phyloP scores from a whole-genome alignment of 2,113 vertebrate species.

The Rhadina sibilatrix region DNA sequence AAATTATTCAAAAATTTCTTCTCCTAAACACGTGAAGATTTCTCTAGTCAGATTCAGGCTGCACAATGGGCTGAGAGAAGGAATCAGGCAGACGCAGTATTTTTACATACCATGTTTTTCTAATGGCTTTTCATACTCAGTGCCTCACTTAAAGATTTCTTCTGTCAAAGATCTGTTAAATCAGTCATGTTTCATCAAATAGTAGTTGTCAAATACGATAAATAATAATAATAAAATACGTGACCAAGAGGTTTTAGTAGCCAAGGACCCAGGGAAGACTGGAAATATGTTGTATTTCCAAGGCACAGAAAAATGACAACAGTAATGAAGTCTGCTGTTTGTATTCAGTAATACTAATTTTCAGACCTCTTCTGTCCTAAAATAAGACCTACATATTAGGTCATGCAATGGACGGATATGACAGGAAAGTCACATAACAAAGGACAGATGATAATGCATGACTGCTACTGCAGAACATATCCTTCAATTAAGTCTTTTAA shows the following conservation, averaged over 20 bases:
- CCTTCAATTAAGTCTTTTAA: background rate
- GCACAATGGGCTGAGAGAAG: slow-evolving; percentile 39
- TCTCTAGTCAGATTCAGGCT: slow-evolving; percentile 50
- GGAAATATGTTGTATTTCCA: background rate
- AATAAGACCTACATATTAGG: background rate
- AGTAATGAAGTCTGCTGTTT: background rate
- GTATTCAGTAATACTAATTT: background rate
- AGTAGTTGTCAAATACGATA: slow-evolving; percentile 43
- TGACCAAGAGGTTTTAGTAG: slow-evolving; percentile 38
- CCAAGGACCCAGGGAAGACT: background rate
- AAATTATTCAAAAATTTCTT: slow-evolving; percentile 68
- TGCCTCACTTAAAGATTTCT: slow-evolving; percentile 32
- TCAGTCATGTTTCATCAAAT: slow-evolving; percentile 35
- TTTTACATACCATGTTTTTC: slow-evolving; percentile 6
- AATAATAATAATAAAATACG: slow-evolving; percentile 45
- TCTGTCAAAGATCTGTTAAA: slow-evolving; percentile 52
- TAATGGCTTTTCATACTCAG: slow-evolving; percentile 37
- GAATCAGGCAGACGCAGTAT: slow-evolving; percentile 42
- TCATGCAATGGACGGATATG: background rate
- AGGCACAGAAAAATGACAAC: background rate
- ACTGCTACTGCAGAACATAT: background rate
- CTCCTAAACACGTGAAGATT: slow-evolving; percentile 51
- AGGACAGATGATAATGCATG: background rate
- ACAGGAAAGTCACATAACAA: background rate
- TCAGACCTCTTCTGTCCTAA: background rate